Percentiles rank a stretch among this genome's conserved stretches.
Conservation (phyloP, 2,888 invertebrate species). For the Drosophila sordidapex region DNA sequence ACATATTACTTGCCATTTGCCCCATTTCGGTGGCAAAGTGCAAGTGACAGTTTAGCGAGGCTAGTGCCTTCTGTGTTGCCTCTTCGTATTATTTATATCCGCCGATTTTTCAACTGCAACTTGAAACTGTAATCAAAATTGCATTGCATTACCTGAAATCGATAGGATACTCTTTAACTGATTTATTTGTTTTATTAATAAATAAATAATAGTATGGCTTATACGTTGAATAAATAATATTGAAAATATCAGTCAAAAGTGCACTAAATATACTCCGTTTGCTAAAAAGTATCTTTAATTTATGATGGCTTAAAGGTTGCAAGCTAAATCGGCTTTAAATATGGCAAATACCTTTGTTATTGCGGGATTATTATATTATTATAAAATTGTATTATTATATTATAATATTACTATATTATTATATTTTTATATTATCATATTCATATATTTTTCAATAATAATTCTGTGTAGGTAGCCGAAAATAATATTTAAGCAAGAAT, state of each 20-base stretch:
- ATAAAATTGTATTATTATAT: too few relatives aligned
- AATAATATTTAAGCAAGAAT: background rate
- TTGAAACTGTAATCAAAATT: background rate
- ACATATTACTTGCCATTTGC: slow-evolving; percentile 1
- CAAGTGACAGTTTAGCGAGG: slow-evolving; percentile 54
- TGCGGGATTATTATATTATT: too few relatives aligned
- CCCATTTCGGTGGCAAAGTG: slow-evolving; percentile 22
- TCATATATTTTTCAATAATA: too few relatives aligned
- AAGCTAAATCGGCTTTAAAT: background rate
- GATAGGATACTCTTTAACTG: background rate
- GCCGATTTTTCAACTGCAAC: background rate
- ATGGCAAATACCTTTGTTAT: background rate
- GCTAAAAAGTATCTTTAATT: background rate
- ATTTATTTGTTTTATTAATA: background rate
- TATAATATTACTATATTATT: too few relatives aligned
- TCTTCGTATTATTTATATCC: slow-evolving; percentile 2
- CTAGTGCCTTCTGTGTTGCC: background rate
- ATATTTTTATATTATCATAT: too few relatives aligned
- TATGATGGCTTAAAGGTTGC: background rate
- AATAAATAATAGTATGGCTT: background rate
- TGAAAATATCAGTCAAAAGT: background rate
- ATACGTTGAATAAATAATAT: background rate
- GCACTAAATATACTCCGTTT: background rate
- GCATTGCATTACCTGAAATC: too few relatives aligned
- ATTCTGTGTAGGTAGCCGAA: too few relatives aligned